phyloP scores from a whole-genome alignment of 2,797 vertebrate genomes.

The Emys orbicularis region DNA sequence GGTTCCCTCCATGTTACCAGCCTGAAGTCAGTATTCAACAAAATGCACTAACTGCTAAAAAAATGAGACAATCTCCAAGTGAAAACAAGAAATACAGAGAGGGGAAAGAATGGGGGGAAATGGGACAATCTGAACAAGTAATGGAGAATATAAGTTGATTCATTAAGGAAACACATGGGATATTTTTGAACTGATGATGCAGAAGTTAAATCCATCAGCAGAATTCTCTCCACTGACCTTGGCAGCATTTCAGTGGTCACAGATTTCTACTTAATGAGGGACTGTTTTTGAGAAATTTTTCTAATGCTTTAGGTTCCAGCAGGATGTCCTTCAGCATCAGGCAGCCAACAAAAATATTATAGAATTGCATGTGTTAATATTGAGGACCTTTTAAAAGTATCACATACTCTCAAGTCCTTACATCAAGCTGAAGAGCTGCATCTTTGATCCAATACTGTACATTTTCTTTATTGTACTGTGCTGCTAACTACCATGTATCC shows the following conservation, averaged over 20 bases:
- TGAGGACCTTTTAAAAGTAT: neutral
- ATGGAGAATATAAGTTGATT: neutral
- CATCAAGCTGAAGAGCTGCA: neutral
- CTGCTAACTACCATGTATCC: neutral
- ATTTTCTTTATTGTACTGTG: neutral
- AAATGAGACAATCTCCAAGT: neutral
- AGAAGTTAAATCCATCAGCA: neutral
- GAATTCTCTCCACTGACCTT: neutral
- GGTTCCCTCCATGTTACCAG: neutral
- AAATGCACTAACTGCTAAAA: neutral
- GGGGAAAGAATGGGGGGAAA: neutral
- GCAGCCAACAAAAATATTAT: neutral
- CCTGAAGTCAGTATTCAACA: neutral
- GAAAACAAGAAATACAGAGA: neutral
- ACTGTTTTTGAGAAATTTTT: neutral
- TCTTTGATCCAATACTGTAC: neutral
- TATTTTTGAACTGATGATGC: neutral
- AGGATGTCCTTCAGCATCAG: neutral
- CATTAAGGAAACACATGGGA: neutral
- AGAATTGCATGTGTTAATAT: neutral
- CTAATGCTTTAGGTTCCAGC: neutral
- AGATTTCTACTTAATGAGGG: neutral
- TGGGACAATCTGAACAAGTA: neutral
- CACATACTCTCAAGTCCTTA: neutral
- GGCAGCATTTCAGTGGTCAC: neutral